Percentiles rank a stretch among this genome's conserved stretches.
These are phyloP conservation scores for Periphyllus acericola DNA, from an alignment of 2,888 invertebrate species.

Conservation along the genomic window DNA sequence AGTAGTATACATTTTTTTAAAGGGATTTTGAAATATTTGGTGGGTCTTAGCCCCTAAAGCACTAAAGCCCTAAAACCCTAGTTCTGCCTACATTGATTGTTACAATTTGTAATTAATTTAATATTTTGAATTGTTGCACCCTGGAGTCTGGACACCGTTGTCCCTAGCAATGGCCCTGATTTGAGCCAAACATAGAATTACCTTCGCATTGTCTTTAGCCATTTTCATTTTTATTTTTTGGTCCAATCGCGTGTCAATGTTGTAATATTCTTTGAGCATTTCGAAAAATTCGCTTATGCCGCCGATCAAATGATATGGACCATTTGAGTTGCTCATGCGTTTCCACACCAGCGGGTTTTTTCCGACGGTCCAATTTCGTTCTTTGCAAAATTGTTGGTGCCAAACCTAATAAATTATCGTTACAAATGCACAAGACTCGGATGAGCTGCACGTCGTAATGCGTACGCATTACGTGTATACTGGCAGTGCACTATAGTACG, in stretches of 20 bases:
- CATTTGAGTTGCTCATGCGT: neutral
- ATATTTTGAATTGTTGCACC: no score
- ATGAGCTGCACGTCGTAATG: neutral
- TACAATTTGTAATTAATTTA: no score
- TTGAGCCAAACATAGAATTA: neutral
- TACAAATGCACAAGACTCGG: no score
- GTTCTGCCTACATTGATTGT: no score
- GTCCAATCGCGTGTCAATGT: conserved; percentile 18
- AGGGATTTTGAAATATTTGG: no score
- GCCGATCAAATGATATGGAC: conserved; percentile 26
- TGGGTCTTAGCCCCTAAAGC: no score
- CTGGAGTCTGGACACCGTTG: no score
- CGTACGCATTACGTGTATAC: neutral
- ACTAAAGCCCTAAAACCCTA: no score
- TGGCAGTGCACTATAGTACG: no score
- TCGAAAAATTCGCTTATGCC: conserved; percentile 50
- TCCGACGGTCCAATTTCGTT: conserved; percentile 32
- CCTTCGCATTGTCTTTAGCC: conserved; percentile 25
- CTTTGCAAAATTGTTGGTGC: neutral
- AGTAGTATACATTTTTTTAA: no score
- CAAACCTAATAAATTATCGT: conserved; percentile 8
- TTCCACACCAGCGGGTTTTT: conserved; percentile 46
- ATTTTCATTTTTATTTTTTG: conserved; percentile 15
- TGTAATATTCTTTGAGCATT: conserved; percentile 33
- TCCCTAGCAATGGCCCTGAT: no score